These are phyloP conservation scores for Zosterops lateralis DNA, from an alignment of 2,113 vertebrate species.

Conservation along the genomic window DNA sequence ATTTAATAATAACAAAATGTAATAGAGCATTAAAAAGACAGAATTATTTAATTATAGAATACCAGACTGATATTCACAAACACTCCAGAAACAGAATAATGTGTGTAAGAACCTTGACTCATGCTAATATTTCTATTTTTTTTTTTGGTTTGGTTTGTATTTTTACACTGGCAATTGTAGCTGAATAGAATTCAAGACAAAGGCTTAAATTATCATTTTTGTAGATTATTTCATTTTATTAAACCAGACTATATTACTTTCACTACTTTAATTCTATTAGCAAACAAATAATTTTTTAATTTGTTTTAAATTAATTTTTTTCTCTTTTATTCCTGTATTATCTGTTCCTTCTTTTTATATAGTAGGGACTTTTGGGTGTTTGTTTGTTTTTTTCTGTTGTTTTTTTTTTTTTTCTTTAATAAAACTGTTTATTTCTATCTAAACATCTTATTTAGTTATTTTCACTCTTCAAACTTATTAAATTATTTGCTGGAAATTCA, in stretches of 20 bases:
- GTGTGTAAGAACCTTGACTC: constrained; percentile 10
- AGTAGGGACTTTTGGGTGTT: neutral
- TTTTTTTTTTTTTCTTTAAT: neutral
- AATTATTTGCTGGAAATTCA: neutral
- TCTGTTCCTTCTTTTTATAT: neutral
- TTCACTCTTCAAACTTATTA: neutral
- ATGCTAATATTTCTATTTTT: neutral
- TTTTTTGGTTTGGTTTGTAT: neutral
- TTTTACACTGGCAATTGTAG: neutral
- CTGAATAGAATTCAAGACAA: constrained; percentile 20
- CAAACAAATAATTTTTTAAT: neutral
- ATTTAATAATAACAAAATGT: constrained; percentile 37
- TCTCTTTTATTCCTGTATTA: neutral
- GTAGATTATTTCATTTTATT: neutral
- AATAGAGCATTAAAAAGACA: constrained; percentile 47
- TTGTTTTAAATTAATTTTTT: neutral
- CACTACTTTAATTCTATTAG: neutral
- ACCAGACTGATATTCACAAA: constrained; percentile 26
- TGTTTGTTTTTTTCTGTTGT: too few species aligned
- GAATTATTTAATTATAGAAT: constrained; percentile 37
- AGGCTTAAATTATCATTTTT: neutral
- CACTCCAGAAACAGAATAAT: constrained; percentile 1
- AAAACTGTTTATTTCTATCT: neutral
- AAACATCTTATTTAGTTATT: neutral
- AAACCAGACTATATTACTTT: neutral